These are phyloP conservation scores for Notothenia coriiceps DNA, from an alignment of 2,113 vertebrate genomes.

Conservation along the genomic window DNA sequence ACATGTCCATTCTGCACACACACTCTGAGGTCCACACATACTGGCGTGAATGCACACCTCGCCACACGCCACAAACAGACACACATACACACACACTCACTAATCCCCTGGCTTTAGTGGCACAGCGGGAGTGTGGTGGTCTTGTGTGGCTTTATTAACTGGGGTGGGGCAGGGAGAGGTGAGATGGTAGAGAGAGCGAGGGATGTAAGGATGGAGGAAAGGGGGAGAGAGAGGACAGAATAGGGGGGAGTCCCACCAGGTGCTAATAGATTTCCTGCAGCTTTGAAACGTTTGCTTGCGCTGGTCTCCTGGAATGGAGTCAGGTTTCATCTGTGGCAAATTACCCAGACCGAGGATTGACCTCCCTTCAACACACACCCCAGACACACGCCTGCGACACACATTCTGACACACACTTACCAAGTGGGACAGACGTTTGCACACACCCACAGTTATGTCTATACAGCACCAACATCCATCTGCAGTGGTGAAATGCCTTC, in stretches of 20 bases:
- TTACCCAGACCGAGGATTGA: constrained; percentile 82
- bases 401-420: constrained; percentile 49
- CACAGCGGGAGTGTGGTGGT: constrained; percentile 74
- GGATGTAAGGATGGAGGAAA: constrained; percentile 31
- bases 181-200: constrained; percentile 50
- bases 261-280: constrained; percentile 87
- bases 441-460: constrained; percentile 22
- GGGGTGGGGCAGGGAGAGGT: constrained; percentile 73
- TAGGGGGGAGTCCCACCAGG: constrained; percentile 74
- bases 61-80: constrained; percentile 59
- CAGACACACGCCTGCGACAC: constrained; percentile 63
- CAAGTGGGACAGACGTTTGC: constrained; percentile 35
- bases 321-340: constrained; percentile 83
- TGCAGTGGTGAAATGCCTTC: not conserved
- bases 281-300: constrained; percentile 81
- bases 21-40: not conserved
- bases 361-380: constrained; percentile 71
- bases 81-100: constrained; percentile 39
- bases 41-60: constrained; percentile 34
- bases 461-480: not conserved
- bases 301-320: constrained; percentile 69
- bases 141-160: constrained; percentile 82
- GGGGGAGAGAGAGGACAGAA: constrained; percentile 44
- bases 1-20: constrained; percentile 43
- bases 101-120: constrained; percentile 74